Conservation (phyloP, 2,888 invertebrate genomes). For the Candidula unifasciata region DNA sequence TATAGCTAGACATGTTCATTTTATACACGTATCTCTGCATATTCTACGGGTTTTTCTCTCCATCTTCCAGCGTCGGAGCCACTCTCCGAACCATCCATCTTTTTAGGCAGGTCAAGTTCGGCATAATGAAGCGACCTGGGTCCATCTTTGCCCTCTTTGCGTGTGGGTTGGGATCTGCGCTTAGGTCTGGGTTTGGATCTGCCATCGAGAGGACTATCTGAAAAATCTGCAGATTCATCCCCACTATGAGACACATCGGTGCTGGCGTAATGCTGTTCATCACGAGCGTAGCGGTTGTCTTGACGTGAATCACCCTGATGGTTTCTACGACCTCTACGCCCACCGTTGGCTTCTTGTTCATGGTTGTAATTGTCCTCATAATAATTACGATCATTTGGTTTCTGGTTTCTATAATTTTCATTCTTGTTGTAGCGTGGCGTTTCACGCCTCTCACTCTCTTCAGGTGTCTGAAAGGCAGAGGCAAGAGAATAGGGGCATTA, state of each 20-base stretch:
- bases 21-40: conserved; percentile 40
- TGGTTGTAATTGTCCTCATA: conserved; percentile 25
- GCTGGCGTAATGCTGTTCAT: conserved; percentile 38
- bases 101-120: conserved; percentile 35
- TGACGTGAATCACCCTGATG: neutral
- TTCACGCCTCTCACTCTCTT: neutral
- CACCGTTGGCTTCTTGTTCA: neutral
- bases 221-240: conserved; percentile 29
- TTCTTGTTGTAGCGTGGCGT: conserved; percentile 27
- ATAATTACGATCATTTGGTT: neutral
- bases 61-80: neutral
- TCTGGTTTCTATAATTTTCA: neutral
- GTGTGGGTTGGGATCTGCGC: neutral
- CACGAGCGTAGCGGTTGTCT: conserved; percentile 3
- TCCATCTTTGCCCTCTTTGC: neutral
- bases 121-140: conserved; percentile 37
- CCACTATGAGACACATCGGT: conserved; percentile 40
- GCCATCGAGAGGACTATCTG: conserved; percentile 5
- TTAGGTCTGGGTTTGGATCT: conserved; percentile 30
- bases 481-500: conserved; percentile 45
- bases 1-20: neutral
- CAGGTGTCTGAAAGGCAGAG: conserved; percentile 48
- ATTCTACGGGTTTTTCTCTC: conserved; percentile 24
- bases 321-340: neutral
- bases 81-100: neutral